Conservation (phyloP, 2,113 vertebrate genomes). For the Antennarius striatus region DNA sequence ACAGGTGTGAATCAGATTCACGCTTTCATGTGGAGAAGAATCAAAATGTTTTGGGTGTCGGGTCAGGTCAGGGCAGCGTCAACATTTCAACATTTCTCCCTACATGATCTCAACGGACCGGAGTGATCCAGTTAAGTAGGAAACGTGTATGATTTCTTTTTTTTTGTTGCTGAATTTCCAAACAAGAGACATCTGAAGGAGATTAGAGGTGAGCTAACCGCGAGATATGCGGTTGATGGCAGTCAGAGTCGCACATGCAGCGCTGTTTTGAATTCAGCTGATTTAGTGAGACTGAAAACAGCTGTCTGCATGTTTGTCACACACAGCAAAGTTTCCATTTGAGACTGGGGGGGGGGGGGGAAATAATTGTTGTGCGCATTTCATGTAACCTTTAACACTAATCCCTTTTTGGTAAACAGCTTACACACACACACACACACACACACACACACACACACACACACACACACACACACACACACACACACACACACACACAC, state of each 20-base stretch:
- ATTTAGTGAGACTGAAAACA: slow-evolving; percentile 41
- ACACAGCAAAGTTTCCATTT: neutral
- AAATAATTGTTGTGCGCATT: slow-evolving; percentile 45
- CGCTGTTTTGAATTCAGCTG: slow-evolving; percentile 28
- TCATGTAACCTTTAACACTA: slow-evolving; percentile 59
- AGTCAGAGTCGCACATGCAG: neutral
- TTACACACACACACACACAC: slow-evolving; percentile 31
- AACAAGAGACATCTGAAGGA: slow-evolving; percentile 22
- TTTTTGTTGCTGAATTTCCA: neutral
- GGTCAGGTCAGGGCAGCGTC: slow-evolving; percentile 36
- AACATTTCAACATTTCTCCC: neutral
- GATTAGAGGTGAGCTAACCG: slow-evolving; percentile 37
- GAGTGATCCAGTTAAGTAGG: slow-evolving; percentile 5
- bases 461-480: too few species aligned
- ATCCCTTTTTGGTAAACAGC: slow-evolving; percentile 63
- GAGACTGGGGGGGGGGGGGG: neutral
- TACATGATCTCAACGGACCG: neutral
- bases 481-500: too few species aligned
- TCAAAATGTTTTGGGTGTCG: neutral
- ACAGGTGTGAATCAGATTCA: slow-evolving; percentile 54
- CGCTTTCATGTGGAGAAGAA: slow-evolving; percentile 41
- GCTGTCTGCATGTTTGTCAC: slow-evolving; percentile 23
- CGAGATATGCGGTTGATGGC: slow-evolving; percentile 13
- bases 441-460: too few species aligned
- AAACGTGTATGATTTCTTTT: slow-evolving; percentile 8